phyloP scores from a whole-genome alignment of 2,797 vertebrate species.

The Hydrophis major region DNA sequence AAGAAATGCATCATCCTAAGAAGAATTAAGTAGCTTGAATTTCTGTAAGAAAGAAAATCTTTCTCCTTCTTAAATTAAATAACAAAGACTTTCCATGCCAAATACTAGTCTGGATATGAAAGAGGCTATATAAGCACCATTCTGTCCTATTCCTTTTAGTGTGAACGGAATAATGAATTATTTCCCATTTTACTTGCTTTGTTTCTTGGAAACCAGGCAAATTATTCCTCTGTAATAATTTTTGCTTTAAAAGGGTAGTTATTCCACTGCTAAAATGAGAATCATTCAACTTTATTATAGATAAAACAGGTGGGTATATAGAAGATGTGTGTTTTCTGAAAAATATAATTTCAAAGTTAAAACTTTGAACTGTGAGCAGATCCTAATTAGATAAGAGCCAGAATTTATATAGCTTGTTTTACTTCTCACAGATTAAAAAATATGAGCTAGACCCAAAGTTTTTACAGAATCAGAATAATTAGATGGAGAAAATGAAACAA shows the following conservation, averaged over 20 bases:
- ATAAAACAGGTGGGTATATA: background rate
- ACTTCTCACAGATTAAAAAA: background rate
- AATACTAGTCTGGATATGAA: conserved; percentile 19
- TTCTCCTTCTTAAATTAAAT: background rate
- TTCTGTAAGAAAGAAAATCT: conserved; percentile 10
- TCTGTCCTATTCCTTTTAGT: conserved; percentile 9
- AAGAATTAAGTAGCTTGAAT: conserved; percentile 15
- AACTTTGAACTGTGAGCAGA: background rate
- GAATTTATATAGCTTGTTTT: background rate
- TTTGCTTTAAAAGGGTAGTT: background rate
- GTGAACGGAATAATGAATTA: conserved; percentile 22
- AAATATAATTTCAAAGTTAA: background rate
- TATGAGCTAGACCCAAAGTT: background rate
- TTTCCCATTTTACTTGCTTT: background rate
- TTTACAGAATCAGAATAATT: background rate
- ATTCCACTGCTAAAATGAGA: background rate
- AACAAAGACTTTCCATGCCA: conserved; percentile 5
- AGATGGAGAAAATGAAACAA: background rate
- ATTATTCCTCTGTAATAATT: conserved; percentile 7
- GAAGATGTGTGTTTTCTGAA: background rate
- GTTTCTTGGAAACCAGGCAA: conserved; percentile 2
- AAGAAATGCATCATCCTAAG: background rate
- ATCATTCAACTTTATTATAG: background rate
- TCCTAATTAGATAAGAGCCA: background rate
- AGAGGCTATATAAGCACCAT: conserved; percentile 4